Evolutionary conservation across 2,888 invertebrate genomes (phyloP), one percentile per base, ranked within the genome.

Genomic region (Mythimna pallens): DNA sequence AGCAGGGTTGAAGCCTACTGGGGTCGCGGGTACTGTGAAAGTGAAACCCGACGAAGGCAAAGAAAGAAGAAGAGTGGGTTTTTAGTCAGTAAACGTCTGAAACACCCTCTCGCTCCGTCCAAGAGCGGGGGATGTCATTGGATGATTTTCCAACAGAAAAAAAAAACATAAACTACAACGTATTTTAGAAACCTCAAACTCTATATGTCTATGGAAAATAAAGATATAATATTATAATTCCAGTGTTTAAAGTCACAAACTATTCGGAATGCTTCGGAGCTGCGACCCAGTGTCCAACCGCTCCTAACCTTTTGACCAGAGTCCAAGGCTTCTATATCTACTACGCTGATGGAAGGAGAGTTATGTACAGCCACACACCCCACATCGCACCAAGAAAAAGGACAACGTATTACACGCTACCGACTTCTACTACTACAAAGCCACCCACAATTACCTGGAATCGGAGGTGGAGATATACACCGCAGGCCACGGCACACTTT

Each of bases 381-480:
- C 14, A 22, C 1, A 17, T 3, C 10, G 25, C 20, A 20, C 58
- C 9, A 34, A 17, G 12, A 20, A 30, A 9, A n/a, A 77, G 25
- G 0, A 36, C 22, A 1, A 22, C 12, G n/a, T 17, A 34, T 30
- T 65, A 59, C 14, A 64, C 65, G 6, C 64, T 54, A 0, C 30
- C 9, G 22, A 66, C 22, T 10, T 1, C 12, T 9, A 36, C 30
- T 10, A n/a, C 12, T 25, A 2, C 1, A 1, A 20, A 20, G 10
- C 34, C 9, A 34, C 43, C 14, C 14, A n/a, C 78, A 1, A 57
- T 50, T 9, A 34, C 43, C 1, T 20, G 34, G 71, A 2, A 78
- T 4, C 52, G 52, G 1, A 88, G 78, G 43, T 84, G 90, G 54
- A 82, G 91, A 43, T 91, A 90, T 47, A 89, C 89, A 0, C 85